A percentile compares a stretch with the other conserved stretches of the same genome.
Conservation (phyloP, 2,888 invertebrate genomes). For the Plagiodera versicolora region DNA sequence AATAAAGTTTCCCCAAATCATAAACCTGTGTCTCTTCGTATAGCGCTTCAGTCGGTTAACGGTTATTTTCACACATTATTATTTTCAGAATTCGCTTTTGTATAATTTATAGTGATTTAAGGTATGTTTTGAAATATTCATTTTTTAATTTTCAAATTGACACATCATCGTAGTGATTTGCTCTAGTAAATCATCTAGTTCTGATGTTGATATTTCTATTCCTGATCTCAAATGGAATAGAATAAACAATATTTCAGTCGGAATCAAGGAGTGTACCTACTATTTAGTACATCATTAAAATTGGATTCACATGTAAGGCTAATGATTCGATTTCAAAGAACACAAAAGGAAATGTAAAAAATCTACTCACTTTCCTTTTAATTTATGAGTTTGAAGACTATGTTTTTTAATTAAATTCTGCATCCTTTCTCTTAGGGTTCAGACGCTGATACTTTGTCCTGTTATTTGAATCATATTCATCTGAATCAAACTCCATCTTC, state of each 20-base stretch:
- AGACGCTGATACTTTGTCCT: not conserved
- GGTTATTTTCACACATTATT: too few relatives aligned
- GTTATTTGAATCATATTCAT: conserved; percentile 10
- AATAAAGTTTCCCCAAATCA: too few relatives aligned
- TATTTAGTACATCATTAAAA: too few relatives aligned
- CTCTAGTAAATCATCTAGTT: conserved; percentile 1
- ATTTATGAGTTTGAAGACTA: not conserved
- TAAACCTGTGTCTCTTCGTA: too few relatives aligned
- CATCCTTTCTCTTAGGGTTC: conserved; percentile 10
- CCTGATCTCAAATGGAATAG: conserved; percentile 2
- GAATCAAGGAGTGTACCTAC: not conserved
- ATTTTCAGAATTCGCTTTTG: too few relatives aligned
- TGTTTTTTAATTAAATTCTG: conserved; percentile 10
- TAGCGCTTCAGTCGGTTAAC: too few relatives aligned
- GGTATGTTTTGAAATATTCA: too few relatives aligned
- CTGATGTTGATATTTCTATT: not conserved
- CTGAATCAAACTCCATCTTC: conserved; percentile 11
- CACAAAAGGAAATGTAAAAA: not conserved
- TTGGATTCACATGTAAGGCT: too few relatives aligned
- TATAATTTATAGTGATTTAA: too few relatives aligned
- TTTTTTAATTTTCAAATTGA: too few relatives aligned
- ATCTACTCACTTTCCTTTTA: not conserved
- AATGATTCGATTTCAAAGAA: too few relatives aligned
- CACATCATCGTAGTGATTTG: not conserved
- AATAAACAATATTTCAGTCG: not conserved